These are phyloP conservation scores for Neria commutata DNA, from an alignment of 2,888 invertebrate species.

Conservation along the genomic window DNA sequence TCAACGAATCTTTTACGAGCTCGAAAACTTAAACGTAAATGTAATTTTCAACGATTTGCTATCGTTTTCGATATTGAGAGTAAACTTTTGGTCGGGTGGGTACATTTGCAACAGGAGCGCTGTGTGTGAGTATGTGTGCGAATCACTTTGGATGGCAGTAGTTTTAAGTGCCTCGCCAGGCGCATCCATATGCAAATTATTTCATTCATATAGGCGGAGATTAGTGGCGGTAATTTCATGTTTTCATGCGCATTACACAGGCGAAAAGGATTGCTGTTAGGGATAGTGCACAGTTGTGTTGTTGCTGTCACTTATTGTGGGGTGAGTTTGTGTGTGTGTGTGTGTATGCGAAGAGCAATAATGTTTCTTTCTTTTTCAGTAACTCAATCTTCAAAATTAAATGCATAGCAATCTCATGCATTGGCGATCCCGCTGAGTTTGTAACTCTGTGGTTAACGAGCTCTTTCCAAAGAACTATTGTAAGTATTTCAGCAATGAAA, in stretches of 20 bases:
- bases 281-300: constrained; percentile 16
- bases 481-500: no score
- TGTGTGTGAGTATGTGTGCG: neutral
- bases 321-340: constrained; percentile 2
- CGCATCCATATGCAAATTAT: constrained; percentile 25
- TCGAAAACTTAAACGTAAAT: no score
- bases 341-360: neutral
- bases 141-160: neutral
- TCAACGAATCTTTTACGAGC: no score
- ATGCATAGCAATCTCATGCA: no score
- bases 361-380: neutral
- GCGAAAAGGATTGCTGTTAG: constrained; percentile 16
- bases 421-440: no score
- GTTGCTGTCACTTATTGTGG: constrained; percentile 11
- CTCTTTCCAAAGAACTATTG: no score
- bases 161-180: neutral
- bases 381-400: no score
- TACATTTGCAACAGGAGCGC: neutral
- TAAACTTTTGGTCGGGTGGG: no score
- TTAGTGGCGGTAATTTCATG: constrained; percentile 15
- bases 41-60: no score
- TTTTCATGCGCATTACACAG: constrained; percentile 11
- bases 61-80: no score
- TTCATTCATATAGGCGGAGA: constrained; percentile 18
- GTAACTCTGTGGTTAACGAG: no score